Base-by-base conservation (phyloP, 2,797 vertebrate species). In the Cottoperca gobio region DNA sequence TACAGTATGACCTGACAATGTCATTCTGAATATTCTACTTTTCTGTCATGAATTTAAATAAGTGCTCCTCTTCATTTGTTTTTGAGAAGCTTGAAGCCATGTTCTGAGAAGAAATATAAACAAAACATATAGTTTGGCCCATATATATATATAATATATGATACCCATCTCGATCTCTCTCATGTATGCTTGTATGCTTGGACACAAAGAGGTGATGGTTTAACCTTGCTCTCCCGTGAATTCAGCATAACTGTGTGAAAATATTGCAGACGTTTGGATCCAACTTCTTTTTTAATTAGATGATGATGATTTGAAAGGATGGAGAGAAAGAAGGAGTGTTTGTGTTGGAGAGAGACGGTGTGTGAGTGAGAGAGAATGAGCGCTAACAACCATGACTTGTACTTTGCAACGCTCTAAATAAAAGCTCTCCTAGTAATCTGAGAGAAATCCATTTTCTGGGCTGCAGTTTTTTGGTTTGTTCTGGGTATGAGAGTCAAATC, bases 371-470 rank as follows among this genome's bases (percentile, higher is more conserved):
- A 82, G 64, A 82, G 74, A 76, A 69, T 74, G 71, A 86, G 74
- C 48, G 16, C 66, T 67, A 64, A 85, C 59, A 83, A 81, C 76
- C 87, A 89, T 92, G 64, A 89, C 79, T 75, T 93, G 90, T 94
- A 92, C 85, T 90, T 91, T 91, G 86, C 78, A 88, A 85, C 2
- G 73, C 86, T 92, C 80, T 82, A 85, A 94, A 93, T 93, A 93
- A 94, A 92, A 90, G 76, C 84, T 88, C 85, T 88, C 70, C 73
- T 78, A 66, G 74, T 92, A 90, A 91, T 89, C 84, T 78, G 78
- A 89, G 76, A 84, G 80, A 91, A 91, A 89, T 88, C 71, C 67
- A 26, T 83, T 86, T 84, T 89, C 81, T 85, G 66, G 72, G 78
- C 63, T 80, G 40, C 35, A 74, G 43, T 64, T 70, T 84, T 77